Percentiles rank a stretch among this genome's conserved stretches.
phyloP scores from a whole-genome alignment of 2,888 invertebrate species.

The Pasiphila rectangulata region DNA sequence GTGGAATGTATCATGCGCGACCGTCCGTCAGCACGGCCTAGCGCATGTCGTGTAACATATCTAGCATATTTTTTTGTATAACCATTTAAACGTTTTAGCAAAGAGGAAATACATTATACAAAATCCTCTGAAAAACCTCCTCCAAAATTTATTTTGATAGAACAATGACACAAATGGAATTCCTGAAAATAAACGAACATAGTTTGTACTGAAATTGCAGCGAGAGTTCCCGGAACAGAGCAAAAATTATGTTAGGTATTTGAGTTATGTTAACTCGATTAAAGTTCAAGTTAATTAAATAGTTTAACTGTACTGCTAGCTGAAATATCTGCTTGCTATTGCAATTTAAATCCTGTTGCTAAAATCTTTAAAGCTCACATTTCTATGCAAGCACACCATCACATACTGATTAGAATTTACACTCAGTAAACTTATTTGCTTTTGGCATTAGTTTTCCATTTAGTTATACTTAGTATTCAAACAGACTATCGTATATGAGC shows the following conservation, averaged over 20 bases:
- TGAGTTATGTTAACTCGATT: not conserved
- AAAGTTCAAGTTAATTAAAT: not conserved
- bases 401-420: not conserved
- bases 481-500: too few relatives aligned
- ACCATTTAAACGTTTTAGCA: not conserved
- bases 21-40: too few relatives aligned
- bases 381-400: too few relatives aligned
- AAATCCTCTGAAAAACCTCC: not conserved
- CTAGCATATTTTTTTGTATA: too few relatives aligned
- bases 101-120: not conserved
- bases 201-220: not conserved
- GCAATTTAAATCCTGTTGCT: not conserved
- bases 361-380: too few relatives aligned
- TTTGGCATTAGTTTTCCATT: too few relatives aligned
- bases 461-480: too few relatives aligned
- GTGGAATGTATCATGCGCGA: too few relatives aligned
- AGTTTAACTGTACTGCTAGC: not conserved
- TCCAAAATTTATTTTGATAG: slow-evolving; percentile 10
- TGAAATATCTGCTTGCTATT: not conserved
- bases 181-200: too few relatives aligned
- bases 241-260: not conserved
- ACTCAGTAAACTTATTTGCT: too few relatives aligned
- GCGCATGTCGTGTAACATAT: too few relatives aligned
- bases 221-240: not conserved
- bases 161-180: not conserved